A percentile compares a stretch with the other conserved stretches of the same genome.
Evolutionary conservation across 2,888 invertebrate genomes (phyloP).

Genomic region (Amaurobius ferox): DNA sequence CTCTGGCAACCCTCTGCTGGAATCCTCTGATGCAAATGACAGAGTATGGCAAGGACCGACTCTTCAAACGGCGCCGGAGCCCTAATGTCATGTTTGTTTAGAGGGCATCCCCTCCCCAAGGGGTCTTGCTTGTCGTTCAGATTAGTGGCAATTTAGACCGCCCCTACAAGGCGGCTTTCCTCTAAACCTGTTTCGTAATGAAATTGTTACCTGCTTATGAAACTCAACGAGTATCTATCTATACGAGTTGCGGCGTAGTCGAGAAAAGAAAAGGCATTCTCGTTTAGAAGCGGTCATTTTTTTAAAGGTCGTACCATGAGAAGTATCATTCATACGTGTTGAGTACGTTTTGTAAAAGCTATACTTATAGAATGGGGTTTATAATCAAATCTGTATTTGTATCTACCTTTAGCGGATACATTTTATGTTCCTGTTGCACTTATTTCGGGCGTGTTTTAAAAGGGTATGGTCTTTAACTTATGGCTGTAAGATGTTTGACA

Average conservation of each 20-base stretch:
- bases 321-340: too few relatives aligned
- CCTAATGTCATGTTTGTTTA: constrained; percentile 29
- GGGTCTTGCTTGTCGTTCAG: constrained; percentile 19
- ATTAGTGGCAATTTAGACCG: constrained; percentile 27
- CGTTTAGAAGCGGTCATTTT: too few relatives aligned
- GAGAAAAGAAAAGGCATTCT: not conserved
- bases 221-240: constrained; percentile 1
- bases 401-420: too few relatives aligned
- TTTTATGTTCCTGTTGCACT: too few relatives aligned
- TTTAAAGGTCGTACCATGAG: too few relatives aligned
- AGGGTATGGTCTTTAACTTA: too few relatives aligned
- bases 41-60: constrained; percentile 35
- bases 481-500: too few relatives aligned
- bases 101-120: constrained; percentile 6
- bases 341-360: too few relatives aligned
- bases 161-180: constrained; percentile 36
- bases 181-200: constrained; percentile 34
- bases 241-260: too few relatives aligned
- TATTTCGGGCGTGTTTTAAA: too few relatives aligned
- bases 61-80: constrained; percentile 41
- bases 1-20: constrained; percentile 31
- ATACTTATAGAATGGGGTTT: too few relatives aligned
- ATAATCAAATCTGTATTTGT: too few relatives aligned
- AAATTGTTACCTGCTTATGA: constrained; percentile 57
- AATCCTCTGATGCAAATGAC: constrained; percentile 68